Conservation (phyloP, 1,140 invertebrate genomes). For the Drosophila ercepeae region DNA sequence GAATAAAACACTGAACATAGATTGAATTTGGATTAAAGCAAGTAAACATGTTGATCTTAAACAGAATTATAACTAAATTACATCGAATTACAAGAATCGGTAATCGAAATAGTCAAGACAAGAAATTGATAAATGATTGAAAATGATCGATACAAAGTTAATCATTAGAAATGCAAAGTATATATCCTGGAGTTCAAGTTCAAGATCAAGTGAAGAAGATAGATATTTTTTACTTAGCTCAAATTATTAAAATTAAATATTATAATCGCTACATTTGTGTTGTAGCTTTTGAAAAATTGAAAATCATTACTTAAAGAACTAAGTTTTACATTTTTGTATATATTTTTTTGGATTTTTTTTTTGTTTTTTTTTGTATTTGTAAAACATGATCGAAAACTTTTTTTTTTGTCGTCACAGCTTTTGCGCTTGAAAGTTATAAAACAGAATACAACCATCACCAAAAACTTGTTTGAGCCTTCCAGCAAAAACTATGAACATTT, state of each 20-base stretch:
- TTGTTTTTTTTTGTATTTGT: slow-evolving; percentile 32
- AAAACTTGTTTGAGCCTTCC: slow-evolving; percentile 49
- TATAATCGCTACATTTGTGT: slow-evolving; percentile 19
- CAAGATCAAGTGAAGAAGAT: slow-evolving; percentile 37
- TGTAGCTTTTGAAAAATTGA: slow-evolving; percentile 58
- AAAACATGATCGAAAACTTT: slow-evolving; percentile 46
- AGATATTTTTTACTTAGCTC: slow-evolving; percentile 36
- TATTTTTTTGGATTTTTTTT: slow-evolving; percentile 19
- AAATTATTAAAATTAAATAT: slow-evolving; percentile 26
- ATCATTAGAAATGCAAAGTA: slow-evolving; percentile 51
- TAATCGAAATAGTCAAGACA: slow-evolving; percentile 16
- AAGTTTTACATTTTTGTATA: slow-evolving; percentile 25
- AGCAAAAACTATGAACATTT: slow-evolving; percentile 56
- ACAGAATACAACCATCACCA: slow-evolving; percentile 55
- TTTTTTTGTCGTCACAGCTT: slow-evolving; percentile 55
- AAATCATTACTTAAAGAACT: slow-evolving; percentile 51
- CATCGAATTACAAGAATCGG: slow-evolving; percentile 34
- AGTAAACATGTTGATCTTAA: slow-evolving; percentile 43
- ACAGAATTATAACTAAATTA: slow-evolving; percentile 54
- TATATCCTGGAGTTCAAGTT: slow-evolving; percentile 25
- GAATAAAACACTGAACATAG: slow-evolving; percentile 55
- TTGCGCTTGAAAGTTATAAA: slow-evolving; percentile 39
- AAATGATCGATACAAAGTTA: slow-evolving; percentile 37
- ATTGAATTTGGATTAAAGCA: slow-evolving; percentile 45
- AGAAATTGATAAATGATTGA: slow-evolving; percentile 24